Evolutionary conservation across 2,888 invertebrate genomes (phyloP).

Genomic region (Lithophane ornitopus): DNA sequence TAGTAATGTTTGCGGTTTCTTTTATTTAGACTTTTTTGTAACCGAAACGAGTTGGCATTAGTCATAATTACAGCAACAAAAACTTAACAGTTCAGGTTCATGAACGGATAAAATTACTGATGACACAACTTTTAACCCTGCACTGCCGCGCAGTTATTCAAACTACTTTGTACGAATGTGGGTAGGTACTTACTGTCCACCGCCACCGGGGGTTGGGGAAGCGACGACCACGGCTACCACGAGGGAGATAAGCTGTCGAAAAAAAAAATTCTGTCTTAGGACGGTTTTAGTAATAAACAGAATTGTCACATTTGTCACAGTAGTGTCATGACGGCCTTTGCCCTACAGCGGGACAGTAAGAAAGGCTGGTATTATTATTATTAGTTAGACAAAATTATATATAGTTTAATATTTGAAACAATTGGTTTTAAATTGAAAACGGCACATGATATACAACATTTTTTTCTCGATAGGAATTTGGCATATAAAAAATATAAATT

Average conservation of each 20-base stretch:
- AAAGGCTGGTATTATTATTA: background rate
- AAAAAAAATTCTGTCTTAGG: constrained; percentile 17
- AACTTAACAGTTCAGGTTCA: background rate
- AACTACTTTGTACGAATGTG: background rate
- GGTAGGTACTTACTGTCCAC: constrained; percentile 80
- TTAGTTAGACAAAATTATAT: too few relatives aligned
- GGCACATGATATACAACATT: background rate
- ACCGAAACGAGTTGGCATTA: background rate
- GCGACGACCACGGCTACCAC: constrained; percentile 81
- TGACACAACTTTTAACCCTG: background rate
- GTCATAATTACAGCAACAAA: background rate
- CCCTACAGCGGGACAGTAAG: background rate
- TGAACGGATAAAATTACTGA: background rate
- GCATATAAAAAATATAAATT: background rate
- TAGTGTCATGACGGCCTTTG: background rate
- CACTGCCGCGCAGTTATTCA: background rate
- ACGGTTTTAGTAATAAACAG: background rate
- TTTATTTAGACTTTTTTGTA: background rate
- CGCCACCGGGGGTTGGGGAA: constrained; percentile 83
- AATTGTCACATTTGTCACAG: background rate
- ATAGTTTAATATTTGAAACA: background rate
- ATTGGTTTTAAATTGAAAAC: background rate
- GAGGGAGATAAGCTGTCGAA: constrained; percentile 82
- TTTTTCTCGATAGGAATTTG: background rate
- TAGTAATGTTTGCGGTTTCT: constrained; percentile 17